Evolutionary conservation across 1,140 invertebrate species (phyloP).

Genomic region (Ceratina japonica): DNA sequence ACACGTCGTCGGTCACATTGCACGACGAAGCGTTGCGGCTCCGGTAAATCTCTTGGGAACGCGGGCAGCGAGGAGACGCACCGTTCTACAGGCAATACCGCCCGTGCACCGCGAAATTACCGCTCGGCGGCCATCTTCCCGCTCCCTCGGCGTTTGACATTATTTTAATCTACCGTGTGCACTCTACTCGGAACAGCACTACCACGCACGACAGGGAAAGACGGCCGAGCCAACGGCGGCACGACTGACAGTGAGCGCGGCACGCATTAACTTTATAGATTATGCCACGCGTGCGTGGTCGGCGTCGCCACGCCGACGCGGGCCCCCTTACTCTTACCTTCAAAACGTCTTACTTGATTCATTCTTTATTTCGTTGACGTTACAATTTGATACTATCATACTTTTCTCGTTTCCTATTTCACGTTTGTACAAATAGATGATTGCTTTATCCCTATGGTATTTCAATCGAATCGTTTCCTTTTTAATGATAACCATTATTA

Average conservation of each 20-base stretch:
- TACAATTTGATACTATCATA: constrained; percentile 31
- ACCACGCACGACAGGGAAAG: no score
- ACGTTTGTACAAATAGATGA: constrained; percentile 5
- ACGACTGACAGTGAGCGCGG: constrained; percentile 9
- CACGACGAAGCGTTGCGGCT: constrained; percentile 13
- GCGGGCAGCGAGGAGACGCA: not conserved
- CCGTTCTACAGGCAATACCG: constrained; percentile 21
- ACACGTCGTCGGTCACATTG: constrained; percentile 32
- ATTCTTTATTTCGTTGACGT: not conserved
- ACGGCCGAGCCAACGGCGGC: no score
- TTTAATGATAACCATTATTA: constrained; percentile 2
- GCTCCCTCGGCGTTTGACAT: constrained; percentile 51
- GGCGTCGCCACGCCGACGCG: constrained; percentile 2
- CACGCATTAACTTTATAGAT: constrained; percentile 27
- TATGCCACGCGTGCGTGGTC: not conserved
- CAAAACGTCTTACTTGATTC: constrained; percentile 8
- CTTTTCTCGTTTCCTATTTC: not conserved
- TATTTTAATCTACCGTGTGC: constrained; percentile 43
- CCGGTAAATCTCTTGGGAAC: constrained; percentile 23
- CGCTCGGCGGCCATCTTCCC: constrained; percentile 51
- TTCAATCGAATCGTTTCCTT: constrained; percentile 4
- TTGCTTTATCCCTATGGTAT: constrained; percentile 7
- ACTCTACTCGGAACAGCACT: constrained; percentile 7
- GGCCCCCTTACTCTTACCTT: not conserved
- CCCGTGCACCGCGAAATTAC: constrained; percentile 47